Evolutionary conservation across 2,888 invertebrate species (phyloP).

Genomic region (Kryphioiulus occultus): DNA sequence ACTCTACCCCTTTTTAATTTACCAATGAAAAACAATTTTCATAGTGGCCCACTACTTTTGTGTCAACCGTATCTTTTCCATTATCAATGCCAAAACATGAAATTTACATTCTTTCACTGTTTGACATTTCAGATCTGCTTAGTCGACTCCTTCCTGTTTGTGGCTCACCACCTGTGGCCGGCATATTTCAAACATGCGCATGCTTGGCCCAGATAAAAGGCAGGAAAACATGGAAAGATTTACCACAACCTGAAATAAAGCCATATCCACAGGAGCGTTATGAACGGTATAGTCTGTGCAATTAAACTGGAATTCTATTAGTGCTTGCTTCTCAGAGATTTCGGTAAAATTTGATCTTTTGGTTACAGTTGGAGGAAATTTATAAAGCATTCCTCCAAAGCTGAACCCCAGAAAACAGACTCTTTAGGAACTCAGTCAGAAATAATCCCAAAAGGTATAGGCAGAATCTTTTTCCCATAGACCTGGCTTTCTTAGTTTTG

Average conservation of each 20-base stretch:
- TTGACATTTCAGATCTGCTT: background rate
- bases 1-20: too few species aligned
- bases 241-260: conserved; percentile 41
- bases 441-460: conserved; percentile 11
- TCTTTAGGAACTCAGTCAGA: background rate
- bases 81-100: background rate
- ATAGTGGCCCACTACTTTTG: too few species aligned
- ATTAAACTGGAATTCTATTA: too few species aligned
- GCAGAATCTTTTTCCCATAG: background rate
- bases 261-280: conserved; percentile 45
- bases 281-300: conserved; percentile 38
- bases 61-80: too few species aligned
- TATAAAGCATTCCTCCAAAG: background rate
- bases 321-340: background rate
- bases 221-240: conserved; percentile 20
- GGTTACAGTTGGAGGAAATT: background rate
- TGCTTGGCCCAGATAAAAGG: background rate
- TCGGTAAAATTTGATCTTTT: background rate
- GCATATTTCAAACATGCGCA: background rate
- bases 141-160: background rate
- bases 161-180: background rate
- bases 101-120: background rate
- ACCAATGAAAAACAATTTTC: too few species aligned
- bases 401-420: background rate
- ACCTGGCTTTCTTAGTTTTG: background rate